Evolutionary conservation across 1,140 invertebrate genomes (phyloP).

Genomic region (Cydia fagiglandana): DNA sequence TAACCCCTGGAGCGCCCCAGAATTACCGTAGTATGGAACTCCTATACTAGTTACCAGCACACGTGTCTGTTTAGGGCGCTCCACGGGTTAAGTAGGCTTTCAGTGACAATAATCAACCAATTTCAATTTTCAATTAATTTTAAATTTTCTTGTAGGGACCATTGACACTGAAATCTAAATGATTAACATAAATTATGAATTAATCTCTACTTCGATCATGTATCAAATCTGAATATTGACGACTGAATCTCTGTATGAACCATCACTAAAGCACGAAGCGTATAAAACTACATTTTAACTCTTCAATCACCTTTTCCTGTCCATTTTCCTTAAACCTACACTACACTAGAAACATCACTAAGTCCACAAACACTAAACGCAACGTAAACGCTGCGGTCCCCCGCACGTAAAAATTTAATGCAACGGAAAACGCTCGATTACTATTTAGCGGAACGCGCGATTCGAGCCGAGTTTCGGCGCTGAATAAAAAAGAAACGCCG

Average conservation of each 20-base stretch:
- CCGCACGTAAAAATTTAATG: conserved; percentile 7
- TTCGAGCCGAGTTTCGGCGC: neutral
- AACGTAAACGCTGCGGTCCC: neutral
- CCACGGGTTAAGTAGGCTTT: too few relatives aligned
- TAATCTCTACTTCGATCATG: too few relatives aligned
- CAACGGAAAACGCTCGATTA: conserved; percentile 44
- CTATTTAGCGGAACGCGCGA: neutral
- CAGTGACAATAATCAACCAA: too few relatives aligned
- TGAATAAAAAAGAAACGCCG: too few relatives aligned
- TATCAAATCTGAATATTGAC: too few relatives aligned
- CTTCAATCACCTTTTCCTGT: neutral
- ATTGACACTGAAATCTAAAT: too few relatives aligned
- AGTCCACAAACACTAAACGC: conserved; percentile 1
- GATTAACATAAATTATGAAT: neutral
- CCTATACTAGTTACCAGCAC: too few relatives aligned
- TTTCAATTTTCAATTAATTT: too few relatives aligned
- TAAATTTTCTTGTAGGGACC: too few relatives aligned
- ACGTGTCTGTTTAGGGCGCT: too few relatives aligned
- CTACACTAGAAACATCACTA: neutral
- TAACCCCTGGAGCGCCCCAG: too few relatives aligned
- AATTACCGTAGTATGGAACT: too few relatives aligned
- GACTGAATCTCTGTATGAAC: neutral
- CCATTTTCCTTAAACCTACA: neutral
- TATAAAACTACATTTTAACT: neutral
- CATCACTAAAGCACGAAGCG: neutral